phyloP scores from a whole-genome alignment of 2,797 vertebrate genomes.

The Synanceia verrucosa region DNA sequence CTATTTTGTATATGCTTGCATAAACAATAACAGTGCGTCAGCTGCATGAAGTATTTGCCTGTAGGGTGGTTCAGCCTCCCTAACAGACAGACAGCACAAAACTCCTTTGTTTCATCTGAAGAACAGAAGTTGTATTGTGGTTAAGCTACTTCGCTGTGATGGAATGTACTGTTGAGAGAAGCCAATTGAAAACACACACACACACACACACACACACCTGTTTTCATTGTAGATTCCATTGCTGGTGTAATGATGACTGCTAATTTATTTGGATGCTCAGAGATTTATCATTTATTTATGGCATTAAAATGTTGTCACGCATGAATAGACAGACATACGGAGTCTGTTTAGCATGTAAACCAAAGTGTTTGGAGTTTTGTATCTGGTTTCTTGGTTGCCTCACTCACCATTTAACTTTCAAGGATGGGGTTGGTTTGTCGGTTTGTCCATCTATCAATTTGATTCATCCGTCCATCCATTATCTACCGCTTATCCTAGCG shows the following conservation, averaged over 20 bases:
- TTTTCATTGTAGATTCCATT: slow-evolving; percentile 63
- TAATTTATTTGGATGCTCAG: slow-evolving; percentile 40
- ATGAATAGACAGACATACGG: neutral
- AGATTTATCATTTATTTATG: slow-evolving; percentile 38
- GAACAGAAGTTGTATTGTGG: slow-evolving; percentile 84
- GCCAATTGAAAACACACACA: slow-evolving; percentile 75
- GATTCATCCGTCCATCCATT: no score
- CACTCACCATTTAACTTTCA: neutral
- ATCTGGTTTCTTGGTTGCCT: neutral
- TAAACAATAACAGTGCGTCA: slow-evolving; percentile 85
- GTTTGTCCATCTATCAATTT: no score
- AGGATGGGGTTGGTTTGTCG: neutral
- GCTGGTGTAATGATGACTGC: slow-evolving; percentile 58
- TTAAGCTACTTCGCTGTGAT: slow-evolving; percentile 72
- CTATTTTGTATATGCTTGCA: slow-evolving; percentile 64
- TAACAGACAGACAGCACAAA: slow-evolving; percentile 79
- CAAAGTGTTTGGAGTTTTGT: neutral
- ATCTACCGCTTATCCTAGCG: no score
- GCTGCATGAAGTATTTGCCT: slow-evolving; percentile 79
- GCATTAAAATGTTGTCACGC: neutral
- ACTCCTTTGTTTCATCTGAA: slow-evolving; percentile 85
- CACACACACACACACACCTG: slow-evolving; percentile 75
- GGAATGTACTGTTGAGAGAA: slow-evolving; percentile 80
- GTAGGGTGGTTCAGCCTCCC: slow-evolving; percentile 79
- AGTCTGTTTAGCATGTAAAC: neutral